Evolutionary conservation across 2,797 vertebrate species (phyloP), one percentile per base, ranked within the genome.

Genomic region (Pangasius mekongensis): DNA sequence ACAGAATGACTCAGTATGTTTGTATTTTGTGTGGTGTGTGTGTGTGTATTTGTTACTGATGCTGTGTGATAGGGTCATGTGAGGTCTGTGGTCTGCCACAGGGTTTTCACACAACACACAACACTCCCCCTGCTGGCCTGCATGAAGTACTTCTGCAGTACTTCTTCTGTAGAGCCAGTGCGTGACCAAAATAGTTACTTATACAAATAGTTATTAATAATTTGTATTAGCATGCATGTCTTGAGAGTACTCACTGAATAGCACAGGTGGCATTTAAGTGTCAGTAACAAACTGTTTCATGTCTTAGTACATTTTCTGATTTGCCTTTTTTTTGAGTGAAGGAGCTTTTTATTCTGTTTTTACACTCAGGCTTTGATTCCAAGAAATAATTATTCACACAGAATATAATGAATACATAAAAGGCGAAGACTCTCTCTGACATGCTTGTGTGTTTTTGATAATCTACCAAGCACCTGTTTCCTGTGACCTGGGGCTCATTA

Each of bases 71-170:
- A 54, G 88, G 89, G 91, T 92, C 86, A 90, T 89, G 74, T 84
- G 84, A 91, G 90, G 83, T 86, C 86, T 89, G 73, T 67, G 60
- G 33, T 62, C 58, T 82, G 80, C 33, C 80, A 30, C 56, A 85
- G 82, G 58, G 66, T 85, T 84, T 73, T 52, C 22, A 88, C 47
- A 27, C 78, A 87, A 82, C 83, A 85, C 67, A 76, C 90, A 95
- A 91, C 85, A 87, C 95, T 91, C 96, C 96, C 94, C 95, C 96
- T 96, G 94, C 95, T 96, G 96, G 94, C 78, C 1, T 60, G 85
- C 62, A 22, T 84, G 74, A 87, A 78, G 86, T 82, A 39, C 77
- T 52, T 30, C 49, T 82, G 22, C 39, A 8, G 43, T 43, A 43
- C 43, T 43, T 43, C 43, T 74, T 88, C 4, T 60, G 36, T 27